Evolutionary conservation across 2,113 vertebrate species (phyloP), one percentile per base, ranked within the genome.

Genomic region (Callopanchax toddi): DNA sequence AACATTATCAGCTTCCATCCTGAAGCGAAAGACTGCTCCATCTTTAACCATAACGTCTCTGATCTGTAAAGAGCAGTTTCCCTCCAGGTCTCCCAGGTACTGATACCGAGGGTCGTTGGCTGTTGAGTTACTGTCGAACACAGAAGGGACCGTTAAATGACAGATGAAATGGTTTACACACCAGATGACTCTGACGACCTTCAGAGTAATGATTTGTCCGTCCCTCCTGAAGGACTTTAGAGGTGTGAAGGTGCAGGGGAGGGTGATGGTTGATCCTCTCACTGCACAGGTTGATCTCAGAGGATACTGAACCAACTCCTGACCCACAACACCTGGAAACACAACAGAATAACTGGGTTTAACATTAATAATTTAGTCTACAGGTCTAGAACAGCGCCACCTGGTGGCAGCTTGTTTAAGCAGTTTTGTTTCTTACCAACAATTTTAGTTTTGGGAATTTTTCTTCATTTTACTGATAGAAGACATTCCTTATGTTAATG

Each of bases 41-140:
- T 81, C 71, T 0, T 0, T 0, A 3, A 0, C 0, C 29, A 22
- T 17, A 0, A 75, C 0, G 0, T 50, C 1, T 32, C 2, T 13
- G 65, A 84, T 80, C 74, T 60, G 66, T 23, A 84, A 36, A 0
- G 64, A 48, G 39, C 82, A 84, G 78, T 69, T 59, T 53, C 23
- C 12, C 23, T 5, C 4, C 57, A 6, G 25, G 65, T 9, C 79
- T 63, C 76, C 82, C 57, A 82, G 60, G 50, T 82, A 81, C 16
- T 6, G 4, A 39, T 58, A 79, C 1, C 66, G 71, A 21, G 17
- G 45, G 22, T 22, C 0, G 10, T 5, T n/a, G 2, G 0, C 9
- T 0, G 0, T 0, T 20, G 7, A 13, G 0, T 7, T 0, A 0
- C 69, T 85, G 79, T 81, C 68, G 1, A 37, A 79, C 53, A 79